phyloP scores from a whole-genome alignment of 2,113 vertebrate species.

The Leuciscus idus region DNA sequence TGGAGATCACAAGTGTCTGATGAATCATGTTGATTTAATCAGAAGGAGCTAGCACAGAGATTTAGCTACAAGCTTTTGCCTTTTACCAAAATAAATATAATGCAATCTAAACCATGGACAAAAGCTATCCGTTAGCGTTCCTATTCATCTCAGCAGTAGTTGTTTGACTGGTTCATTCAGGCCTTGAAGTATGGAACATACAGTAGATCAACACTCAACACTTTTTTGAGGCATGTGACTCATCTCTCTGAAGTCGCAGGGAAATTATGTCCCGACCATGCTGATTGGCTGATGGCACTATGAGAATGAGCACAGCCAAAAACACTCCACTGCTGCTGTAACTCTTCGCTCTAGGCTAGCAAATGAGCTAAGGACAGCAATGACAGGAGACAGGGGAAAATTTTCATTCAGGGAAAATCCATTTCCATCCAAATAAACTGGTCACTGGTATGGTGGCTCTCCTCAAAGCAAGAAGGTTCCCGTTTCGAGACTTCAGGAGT shows the following conservation, averaged over 20 bases:
- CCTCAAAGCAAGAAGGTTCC: too few relatives aligned
- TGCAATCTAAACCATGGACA: background rate
- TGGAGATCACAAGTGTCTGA: slow-evolving; percentile 30
- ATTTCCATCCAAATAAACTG: background rate
- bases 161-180: background rate
- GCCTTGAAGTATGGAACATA: background rate
- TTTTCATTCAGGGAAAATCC: background rate
- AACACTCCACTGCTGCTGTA: background rate
- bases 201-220: background rate
- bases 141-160: background rate
- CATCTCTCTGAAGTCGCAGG: background rate
- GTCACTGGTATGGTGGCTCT: background rate
- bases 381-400: background rate
- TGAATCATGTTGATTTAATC: slow-evolving; percentile 57
- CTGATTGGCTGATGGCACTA: slow-evolving; percentile 1
- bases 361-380: background rate
- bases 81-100: background rate
- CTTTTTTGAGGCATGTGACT: slow-evolving; percentile 1
- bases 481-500: too few relatives aligned
- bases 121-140: background rate
- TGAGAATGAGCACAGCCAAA: background rate
- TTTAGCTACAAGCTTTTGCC: background rate
- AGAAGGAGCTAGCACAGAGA: slow-evolving; percentile 27
- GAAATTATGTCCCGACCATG: background rate
- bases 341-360: background rate